Conservation (phyloP, 2,797 vertebrate species). For the Microtus obscurus region DNA sequence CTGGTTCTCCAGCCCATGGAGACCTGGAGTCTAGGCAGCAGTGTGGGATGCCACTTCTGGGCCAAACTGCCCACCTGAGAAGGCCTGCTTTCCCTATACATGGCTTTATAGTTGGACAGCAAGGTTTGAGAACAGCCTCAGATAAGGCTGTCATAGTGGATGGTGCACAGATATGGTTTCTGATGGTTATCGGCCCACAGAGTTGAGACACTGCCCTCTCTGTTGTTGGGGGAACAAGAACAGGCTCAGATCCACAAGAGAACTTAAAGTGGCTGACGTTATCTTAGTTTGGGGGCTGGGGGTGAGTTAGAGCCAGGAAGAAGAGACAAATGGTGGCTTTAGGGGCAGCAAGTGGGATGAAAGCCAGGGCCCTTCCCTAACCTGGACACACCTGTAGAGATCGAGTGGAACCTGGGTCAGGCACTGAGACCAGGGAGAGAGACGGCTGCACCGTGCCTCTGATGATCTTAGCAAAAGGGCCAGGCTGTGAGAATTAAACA, state of each 20-base stretch:
- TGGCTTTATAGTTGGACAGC: constrained; percentile 62
- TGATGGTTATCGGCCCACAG: constrained; percentile 91
- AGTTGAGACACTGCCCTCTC: constrained; percentile 94
- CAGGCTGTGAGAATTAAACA: not conserved
- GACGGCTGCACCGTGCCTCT: rapidly evolving
- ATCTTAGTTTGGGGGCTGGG: not conserved
- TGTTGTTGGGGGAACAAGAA: constrained; percentile 93
- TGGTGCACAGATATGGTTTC: constrained; percentile 92
- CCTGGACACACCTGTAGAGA: not conserved
- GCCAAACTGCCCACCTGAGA: not conserved
- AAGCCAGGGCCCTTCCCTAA: not conserved
- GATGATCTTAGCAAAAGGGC: not conserved
- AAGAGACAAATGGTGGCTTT: not conserved
- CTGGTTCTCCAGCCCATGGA: not conserved
- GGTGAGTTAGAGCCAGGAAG: not conserved
- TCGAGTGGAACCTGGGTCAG: not conserved
- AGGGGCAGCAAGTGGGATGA: not conserved
- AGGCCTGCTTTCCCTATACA: not conserved
- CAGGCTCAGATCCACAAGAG: constrained; percentile 56
- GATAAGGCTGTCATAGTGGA: constrained; percentile 85
- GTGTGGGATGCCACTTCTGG: not conserved
- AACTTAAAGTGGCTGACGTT: constrained; percentile 6
- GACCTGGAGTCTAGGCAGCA: not conserved
- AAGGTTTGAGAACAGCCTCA: constrained; percentile 78
- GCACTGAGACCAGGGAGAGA: not conserved